Evolutionary conservation across 2,888 invertebrate genomes (phyloP), one percentile per base, ranked within the genome.

Genomic region (Bursaphelenchus okinawaensis): DNA sequence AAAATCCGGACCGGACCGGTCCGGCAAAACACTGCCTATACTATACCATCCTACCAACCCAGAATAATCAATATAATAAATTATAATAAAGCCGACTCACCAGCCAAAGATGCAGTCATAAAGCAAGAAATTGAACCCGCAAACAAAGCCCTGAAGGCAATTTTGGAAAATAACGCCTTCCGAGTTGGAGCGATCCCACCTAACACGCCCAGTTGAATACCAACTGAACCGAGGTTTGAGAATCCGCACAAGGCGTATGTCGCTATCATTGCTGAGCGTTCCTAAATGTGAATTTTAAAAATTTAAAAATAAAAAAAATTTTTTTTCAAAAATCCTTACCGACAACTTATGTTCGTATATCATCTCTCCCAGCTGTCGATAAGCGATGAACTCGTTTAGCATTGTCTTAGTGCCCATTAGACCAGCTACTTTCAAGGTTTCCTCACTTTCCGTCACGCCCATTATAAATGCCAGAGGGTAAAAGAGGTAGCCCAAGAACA

Each of bases 391-490:
- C 62, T 82, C 82, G 62, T 82, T 82, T n/a, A 82, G 73, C 1
- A 74, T 73, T 0, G 82, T 82, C 63, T 82, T 82, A 19, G 78
- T 82, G 12, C 82, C 82, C 81, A 82, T 82, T 27, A 82, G 66
- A 60, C 79, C 70, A 12, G 79, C 76, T 16, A 75, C 75, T 40
- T 74, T n/a, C 26, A 77, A 63, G 0, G 78, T 77, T 56, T 81
- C 75, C 22, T 72, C 65, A 4, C 66, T 57, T 61, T 71, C 56
- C 8, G 74, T 81, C 4, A 80, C 86, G 3, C 88, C 96, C 89
- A 96, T 91, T 12, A 91, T 82, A 87, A 89, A 93, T 58, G 91
- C 90, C 0, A 96, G 82, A 0, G 96, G 96, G 79, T 91, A 91
- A 82, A 96, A 92, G 0, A 92, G 78, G 84, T 92, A 92, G 0